Evolutionary conservation across 37 sponge, comb jelly and placozoan species (phyloP), one percentile per base, ranked within the genome.

Genomic region (Ephydatia muelleri): DNA sequence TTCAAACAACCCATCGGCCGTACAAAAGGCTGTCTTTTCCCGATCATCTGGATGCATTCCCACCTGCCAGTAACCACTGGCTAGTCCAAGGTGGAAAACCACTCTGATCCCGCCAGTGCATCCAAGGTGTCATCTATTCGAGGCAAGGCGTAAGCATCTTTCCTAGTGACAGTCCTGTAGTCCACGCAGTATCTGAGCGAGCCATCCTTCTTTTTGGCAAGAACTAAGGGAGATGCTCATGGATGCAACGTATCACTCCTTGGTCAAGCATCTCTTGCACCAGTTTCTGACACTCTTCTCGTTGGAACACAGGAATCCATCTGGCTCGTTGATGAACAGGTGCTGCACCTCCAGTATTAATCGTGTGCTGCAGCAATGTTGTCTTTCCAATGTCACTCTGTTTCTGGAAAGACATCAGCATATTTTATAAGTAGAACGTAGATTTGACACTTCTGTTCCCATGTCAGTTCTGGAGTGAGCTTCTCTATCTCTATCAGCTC

Each of bases 161-260:
- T 57, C 19, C 28, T 34, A 30, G 80, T 80, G 28, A 80, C 64
- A 16, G 16, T 67, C 16, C 66, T 80, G 29, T 80, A 80, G 67
- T 80, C 80, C 26, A 80, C 35, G 31, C 80, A 80, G 67, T 67
- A 80, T 28, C 80, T 28, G 37, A 28, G 34, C 5, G 36, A 64
- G 31, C 67, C 67, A 66, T 80, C 35, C 80, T 80, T 80, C 33
- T 67, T 80, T 37, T 64, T 43, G 29, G 66, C 80, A 21, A 80
- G 34, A 19, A 80, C 80, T 11, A 80, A 25, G 2, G 80, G 68
- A 5, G 80, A 80, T 49, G 38, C 80, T 68, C 80, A 80, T 19
- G 67, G 80, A n/a, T n/a, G n/a, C n/a, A n/a, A n/a, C n/a, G n/a
- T n/a, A n/a, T n/a, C n/a, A n/a, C n/a, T 71, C 82, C 82, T 31